These are phyloP conservation scores for Pampusana beccarii DNA, from an alignment of 2,113 vertebrate species.

Conservation along the genomic window DNA sequence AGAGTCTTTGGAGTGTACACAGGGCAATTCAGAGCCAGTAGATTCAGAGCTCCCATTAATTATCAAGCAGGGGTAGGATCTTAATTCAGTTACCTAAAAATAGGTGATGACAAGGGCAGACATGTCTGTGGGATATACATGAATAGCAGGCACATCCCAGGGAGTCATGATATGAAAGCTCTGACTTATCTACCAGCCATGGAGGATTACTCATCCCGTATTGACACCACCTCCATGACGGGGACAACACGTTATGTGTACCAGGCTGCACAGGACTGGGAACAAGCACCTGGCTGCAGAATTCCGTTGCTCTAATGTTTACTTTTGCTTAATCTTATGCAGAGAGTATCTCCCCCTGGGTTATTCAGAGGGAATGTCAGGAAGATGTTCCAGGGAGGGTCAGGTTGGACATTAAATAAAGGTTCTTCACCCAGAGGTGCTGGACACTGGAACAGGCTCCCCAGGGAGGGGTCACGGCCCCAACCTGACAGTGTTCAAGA, in stretches of 20 bases:
- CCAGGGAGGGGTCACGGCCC: too few relatives aligned
- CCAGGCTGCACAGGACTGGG: not conserved
- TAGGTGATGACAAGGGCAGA: accelerated
- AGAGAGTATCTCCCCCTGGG: not conserved
- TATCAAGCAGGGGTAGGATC: not conserved
- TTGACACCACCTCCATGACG: too few relatives aligned
- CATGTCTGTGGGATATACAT: accelerated
- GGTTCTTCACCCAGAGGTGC: too few relatives aligned
- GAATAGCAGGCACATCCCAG: not conserved
- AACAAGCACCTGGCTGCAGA: not conserved
- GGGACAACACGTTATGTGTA: accelerated
- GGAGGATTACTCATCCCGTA: too few relatives aligned
- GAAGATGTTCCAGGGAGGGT: too few relatives aligned
- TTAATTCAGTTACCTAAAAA: not conserved
- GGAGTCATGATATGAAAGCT: accelerated
- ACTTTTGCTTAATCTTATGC: not conserved
- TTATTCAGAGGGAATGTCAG: not conserved
- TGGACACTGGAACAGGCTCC: too few relatives aligned
- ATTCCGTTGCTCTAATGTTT: not conserved
- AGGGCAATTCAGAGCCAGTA: not conserved
- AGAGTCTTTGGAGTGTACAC: not conserved
- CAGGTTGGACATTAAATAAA: too few relatives aligned
- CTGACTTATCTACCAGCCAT: too few relatives aligned
- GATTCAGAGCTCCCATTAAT: not conserved
- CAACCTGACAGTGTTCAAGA: too few relatives aligned